phyloP scores from a whole-genome alignment of 2,113 vertebrate species.

The Aythya baeri region DNA sequence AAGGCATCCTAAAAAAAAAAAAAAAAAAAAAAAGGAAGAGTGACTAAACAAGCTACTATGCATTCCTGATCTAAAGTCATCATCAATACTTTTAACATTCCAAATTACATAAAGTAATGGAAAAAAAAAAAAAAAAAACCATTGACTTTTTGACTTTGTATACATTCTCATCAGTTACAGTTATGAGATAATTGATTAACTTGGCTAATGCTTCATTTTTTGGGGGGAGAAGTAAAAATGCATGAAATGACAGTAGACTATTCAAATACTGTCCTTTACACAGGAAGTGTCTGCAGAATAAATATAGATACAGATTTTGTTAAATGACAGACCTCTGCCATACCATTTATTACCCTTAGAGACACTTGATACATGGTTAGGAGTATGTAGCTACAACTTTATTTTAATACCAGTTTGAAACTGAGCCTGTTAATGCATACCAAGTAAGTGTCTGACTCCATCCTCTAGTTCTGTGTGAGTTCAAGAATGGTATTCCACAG shows the following conservation, averaged over 20 bases:
- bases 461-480: background rate
- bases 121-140: background rate
- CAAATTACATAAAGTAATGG: background rate
- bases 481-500: background rate
- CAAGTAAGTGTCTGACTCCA: background rate
- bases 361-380: background rate
- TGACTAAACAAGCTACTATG: background rate
- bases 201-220: background rate
- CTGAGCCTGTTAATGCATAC: background rate
- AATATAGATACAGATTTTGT: background rate
- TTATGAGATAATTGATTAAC: background rate
- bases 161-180: background rate
- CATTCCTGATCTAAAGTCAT: conserved; percentile 9
- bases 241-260: background rate
- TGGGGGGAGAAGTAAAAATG: background rate
- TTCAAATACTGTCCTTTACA: background rate
- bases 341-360: background rate
- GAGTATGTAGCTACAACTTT: background rate
- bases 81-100: background rate
- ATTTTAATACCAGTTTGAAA: conserved; percentile 6
- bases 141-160: background rate
- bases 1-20: conserved; percentile 28
- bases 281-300: background rate
- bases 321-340: background rate
- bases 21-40: background rate